These are phyloP conservation scores for Colletes latitarsis DNA, from an alignment of 1,140 invertebrate genomes.

Conservation along the genomic window DNA sequence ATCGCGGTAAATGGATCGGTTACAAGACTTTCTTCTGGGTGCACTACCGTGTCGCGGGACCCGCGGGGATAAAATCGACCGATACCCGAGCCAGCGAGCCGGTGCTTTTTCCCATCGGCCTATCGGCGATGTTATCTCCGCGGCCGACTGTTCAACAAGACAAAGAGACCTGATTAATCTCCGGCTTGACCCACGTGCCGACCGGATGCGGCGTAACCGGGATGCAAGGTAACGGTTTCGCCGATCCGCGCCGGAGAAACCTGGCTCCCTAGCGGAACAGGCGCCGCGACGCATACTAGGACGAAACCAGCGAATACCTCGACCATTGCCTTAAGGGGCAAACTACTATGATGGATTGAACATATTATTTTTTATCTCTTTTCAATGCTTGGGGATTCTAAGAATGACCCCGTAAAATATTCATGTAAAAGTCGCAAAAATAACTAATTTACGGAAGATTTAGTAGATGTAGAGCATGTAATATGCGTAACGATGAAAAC, in stretches of 20 bases:
- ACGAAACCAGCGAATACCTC: no score
- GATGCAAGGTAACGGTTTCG: constrained; percentile 47
- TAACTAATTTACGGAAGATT: no score
- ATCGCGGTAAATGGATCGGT: constrained; percentile 43
- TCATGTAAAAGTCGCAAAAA: no score
- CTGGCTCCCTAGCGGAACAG: not conserved
- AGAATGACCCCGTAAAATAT: no score
- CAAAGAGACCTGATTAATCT: constrained; percentile 53
- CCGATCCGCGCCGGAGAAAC: constrained; percentile 12
- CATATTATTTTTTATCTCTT: no score
- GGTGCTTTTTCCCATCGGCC: constrained; percentile 39
- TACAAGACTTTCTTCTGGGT: constrained; percentile 31
- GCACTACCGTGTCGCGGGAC: constrained; percentile 32
- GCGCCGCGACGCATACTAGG: not conserved
- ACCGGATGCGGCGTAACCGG: constrained; percentile 52
- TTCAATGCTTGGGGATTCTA: no score
- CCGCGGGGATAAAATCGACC: constrained; percentile 31
- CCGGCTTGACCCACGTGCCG: constrained; percentile 52
- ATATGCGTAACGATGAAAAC: no score
- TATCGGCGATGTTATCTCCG: constrained; percentile 49
- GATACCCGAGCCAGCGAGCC: constrained; percentile 6
- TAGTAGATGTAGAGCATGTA: no score
- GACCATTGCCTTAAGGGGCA: no score
- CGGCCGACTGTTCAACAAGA: constrained; percentile 28
- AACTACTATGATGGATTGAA: no score